Evolutionary conservation across 1,140 invertebrate species (phyloP).

Genomic region (Caenorhabditis remanei): DNA sequence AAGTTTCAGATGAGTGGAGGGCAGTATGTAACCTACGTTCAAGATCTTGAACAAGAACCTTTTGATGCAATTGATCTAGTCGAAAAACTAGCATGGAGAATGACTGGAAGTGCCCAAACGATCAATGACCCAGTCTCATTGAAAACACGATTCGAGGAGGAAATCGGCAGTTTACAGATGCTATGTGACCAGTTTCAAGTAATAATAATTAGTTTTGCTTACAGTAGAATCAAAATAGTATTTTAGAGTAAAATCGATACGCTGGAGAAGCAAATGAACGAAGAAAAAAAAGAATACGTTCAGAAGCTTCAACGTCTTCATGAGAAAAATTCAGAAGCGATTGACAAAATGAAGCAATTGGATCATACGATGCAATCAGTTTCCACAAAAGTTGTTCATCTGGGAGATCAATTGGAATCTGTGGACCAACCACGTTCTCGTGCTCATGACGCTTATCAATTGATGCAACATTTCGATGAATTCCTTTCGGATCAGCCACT

Average conservation of each 20-base stretch:
- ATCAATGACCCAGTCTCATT: slow-evolving; percentile 71
- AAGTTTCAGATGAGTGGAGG: slow-evolving; percentile 60
- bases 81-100: slow-evolving; percentile 92
- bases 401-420: slow-evolving; percentile 96
- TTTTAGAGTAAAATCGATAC: slow-evolving; percentile 75
- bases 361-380: slow-evolving; percentile 96
- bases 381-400: slow-evolving; percentile 94
- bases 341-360: slow-evolving; percentile 82
- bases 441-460: slow-evolving; percentile 91
- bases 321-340: slow-evolving; percentile 71
- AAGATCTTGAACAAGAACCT: slow-evolving; percentile 83
- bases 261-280: slow-evolving; percentile 69
- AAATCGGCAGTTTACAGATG: slow-evolving; percentile 75
- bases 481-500: slow-evolving; percentile 90
- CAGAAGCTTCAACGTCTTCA: slow-evolving; percentile 71
- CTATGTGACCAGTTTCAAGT: slow-evolving; percentile 75
- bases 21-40: slow-evolving; percentile 76
- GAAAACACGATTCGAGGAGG: slow-evolving; percentile 76
- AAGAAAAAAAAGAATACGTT: slow-evolving; percentile 74
- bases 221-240: neutral
- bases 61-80: slow-evolving; percentile 98
- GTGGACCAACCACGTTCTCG: slow-evolving; percentile 89
- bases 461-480: slow-evolving; percentile 93
- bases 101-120: slow-evolving; percentile 83
- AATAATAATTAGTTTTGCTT: neutral